phyloP scores from a whole-genome alignment of 2,113 vertebrate genomes.

The Myanophis thanlyinensis region DNA sequence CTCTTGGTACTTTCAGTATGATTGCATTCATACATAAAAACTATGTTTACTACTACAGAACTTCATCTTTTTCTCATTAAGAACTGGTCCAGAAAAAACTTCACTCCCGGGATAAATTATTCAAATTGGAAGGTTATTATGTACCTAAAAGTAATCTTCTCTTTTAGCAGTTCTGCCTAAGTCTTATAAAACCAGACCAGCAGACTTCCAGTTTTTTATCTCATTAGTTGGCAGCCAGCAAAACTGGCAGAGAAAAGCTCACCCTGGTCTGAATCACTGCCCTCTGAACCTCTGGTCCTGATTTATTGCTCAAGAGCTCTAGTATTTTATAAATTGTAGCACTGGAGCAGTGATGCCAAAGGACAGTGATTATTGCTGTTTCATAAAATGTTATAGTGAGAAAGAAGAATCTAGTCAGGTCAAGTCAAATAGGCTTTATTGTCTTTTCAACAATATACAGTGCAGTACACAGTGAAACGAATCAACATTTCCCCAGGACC shows the following conservation, averaged over 20 bases:
- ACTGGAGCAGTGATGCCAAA: neutral
- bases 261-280: neutral
- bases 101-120: neutral
- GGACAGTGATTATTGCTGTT: neutral
- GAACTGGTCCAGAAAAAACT: neutral
- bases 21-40: neutral
- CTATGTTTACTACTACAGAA: neutral
- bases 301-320: neutral
- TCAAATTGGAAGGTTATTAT: neutral
- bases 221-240: neutral
- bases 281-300: neutral
- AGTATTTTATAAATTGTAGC: neutral
- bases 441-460: too few species aligned
- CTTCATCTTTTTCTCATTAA: neutral
- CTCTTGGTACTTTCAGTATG: neutral
- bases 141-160: neutral
- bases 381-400: neutral
- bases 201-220: neutral
- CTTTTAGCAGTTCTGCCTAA: neutral
- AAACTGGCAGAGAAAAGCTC: neutral
- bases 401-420: too few species aligned
- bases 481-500: too few species aligned
- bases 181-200: neutral
- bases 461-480: too few species aligned
- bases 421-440: too few species aligned